Evolutionary conservation across 1,140 invertebrate genomes (phyloP).

Genomic region (Aphidius gifuensis): DNA sequence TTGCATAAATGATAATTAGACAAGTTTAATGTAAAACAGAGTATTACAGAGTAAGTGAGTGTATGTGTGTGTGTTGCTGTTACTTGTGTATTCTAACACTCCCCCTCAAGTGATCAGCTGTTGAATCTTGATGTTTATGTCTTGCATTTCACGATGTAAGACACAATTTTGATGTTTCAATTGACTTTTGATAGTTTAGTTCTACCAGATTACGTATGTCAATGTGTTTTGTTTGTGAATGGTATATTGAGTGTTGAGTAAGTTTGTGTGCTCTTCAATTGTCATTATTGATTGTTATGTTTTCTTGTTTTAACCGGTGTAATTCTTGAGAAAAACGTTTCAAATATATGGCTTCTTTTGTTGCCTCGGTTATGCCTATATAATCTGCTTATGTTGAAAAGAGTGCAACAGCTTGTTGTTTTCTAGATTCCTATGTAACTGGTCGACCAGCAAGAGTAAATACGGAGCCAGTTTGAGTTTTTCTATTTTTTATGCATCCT

Average conservation of each 20-base stretch:
- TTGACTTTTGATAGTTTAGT: too few relatives aligned
- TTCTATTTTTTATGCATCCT: conserved; percentile 26
- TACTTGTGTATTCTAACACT: too few relatives aligned
- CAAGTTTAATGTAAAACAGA: too few relatives aligned
- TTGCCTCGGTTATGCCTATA: conserved; percentile 33
- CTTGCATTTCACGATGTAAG: too few relatives aligned
- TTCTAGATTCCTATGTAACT: conserved; percentile 38
- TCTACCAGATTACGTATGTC: too few relatives aligned
- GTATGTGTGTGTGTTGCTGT: too few relatives aligned
- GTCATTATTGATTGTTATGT: conserved; percentile 24
- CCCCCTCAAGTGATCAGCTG: too few relatives aligned
- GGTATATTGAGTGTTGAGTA: conserved; percentile 24
- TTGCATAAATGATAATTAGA: too few relatives aligned
- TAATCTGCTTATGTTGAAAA: conserved; percentile 48
- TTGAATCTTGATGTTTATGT: too few relatives aligned
- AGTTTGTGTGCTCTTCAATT: conserved; percentile 33
- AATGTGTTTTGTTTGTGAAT: conserved; percentile 33
- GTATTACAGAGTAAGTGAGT: too few relatives aligned
- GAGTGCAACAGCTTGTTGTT: conserved; percentile 41
- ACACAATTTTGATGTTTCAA: too few relatives aligned
- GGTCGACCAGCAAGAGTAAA: conserved; percentile 29
- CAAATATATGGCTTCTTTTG: conserved; percentile 36
- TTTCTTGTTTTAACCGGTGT: background rate
- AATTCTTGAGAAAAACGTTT: conserved; percentile 21
- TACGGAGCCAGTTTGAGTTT: conserved; percentile 34